Percentiles rank a stretch among this genome's conserved stretches.
phyloP scores from a whole-genome alignment of 2,797 vertebrate genomes.

The Gorsachius magnificus region DNA sequence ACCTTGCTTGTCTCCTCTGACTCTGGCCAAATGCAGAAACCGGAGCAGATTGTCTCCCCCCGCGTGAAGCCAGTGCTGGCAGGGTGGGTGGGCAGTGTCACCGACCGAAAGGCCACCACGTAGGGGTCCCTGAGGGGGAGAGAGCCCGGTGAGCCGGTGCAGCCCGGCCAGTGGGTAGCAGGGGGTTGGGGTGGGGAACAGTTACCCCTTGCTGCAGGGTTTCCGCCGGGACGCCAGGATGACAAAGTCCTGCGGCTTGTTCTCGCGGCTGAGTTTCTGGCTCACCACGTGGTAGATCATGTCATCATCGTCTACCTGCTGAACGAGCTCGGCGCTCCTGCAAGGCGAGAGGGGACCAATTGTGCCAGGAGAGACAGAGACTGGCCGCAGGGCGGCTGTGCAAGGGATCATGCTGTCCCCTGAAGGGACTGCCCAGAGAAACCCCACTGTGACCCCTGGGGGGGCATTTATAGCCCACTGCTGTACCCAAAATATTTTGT shows the following conservation, averaged over 20 bases:
- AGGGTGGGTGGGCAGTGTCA: slow-evolving; percentile 86
- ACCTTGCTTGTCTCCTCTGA: slow-evolving; percentile 86
- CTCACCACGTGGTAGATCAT: slow-evolving; percentile 88
- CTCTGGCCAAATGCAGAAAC: slow-evolving; percentile 90
- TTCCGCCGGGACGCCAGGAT: slow-evolving; percentile 89
- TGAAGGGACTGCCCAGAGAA: neutral
- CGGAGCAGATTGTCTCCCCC: slow-evolving; percentile 91
- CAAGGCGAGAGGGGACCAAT: fast-evolving
- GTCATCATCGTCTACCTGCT: slow-evolving; percentile 89
- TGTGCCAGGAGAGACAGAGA: too few relatives aligned
- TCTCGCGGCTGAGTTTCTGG: slow-evolving; percentile 73
- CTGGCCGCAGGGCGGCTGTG: too few relatives aligned
- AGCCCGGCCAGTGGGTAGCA: fast-evolving
- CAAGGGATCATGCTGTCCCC: too few relatives aligned
- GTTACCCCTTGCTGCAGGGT: slow-evolving; percentile 88
- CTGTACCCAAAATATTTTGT: neutral
- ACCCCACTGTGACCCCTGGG: too few relatives aligned
- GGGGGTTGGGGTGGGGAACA: fast-evolving
- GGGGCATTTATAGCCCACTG: neutral
- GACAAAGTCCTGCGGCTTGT: slow-evolving; percentile 89
- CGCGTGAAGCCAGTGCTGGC: slow-evolving; percentile 79
- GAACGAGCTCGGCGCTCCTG: slow-evolving; percentile 88
- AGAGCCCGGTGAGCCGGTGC: fast-evolving
- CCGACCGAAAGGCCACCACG: slow-evolving; percentile 91
- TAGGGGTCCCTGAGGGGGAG: slow-evolving; percentile 85